phyloP scores from a whole-genome alignment of 2,797 vertebrate species.

The Tolypeutes matacus region DNA sequence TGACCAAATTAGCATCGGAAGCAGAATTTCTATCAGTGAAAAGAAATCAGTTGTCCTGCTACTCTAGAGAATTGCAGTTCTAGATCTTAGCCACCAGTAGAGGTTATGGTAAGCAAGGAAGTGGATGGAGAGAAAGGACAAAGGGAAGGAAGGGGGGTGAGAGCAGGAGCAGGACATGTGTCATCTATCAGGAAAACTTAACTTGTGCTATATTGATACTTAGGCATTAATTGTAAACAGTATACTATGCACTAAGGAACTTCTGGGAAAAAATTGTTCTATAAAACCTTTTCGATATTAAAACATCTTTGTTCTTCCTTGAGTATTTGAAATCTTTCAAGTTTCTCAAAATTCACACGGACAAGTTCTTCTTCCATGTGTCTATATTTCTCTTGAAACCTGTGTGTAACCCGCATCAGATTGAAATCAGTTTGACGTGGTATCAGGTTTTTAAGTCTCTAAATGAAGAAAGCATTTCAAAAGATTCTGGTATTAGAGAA shows the following conservation, averaged over 20 bases:
- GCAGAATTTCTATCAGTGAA: neutral
- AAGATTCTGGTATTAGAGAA: constrained; percentile 66
- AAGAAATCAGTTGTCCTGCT: neutral
- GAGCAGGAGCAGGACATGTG: neutral
- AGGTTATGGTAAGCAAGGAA: neutral
- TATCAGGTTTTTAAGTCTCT: constrained; percentile 90
- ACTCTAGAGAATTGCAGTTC: neutral
- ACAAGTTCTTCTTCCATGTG: constrained; percentile 83
- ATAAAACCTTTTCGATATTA: constrained; percentile 89
- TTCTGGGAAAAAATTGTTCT: constrained; percentile 57
- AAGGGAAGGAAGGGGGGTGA: neutral
- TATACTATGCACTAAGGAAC: neutral
- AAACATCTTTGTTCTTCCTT: constrained; percentile 87
- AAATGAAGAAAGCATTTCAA: constrained; percentile 78
- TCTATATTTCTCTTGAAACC: constrained; percentile 88
- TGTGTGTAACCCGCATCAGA: constrained; percentile 90
- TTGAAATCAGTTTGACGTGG: constrained; percentile 89
- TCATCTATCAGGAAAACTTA: neutral
- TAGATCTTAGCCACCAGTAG: neutral
- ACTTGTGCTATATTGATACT: neutral
- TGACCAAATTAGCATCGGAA: neutral
- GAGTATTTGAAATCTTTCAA: constrained; percentile 86
- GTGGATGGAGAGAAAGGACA: neutral
- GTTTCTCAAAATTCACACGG: constrained; percentile 81
- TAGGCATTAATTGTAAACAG: constrained; percentile 10